Conservation (phyloP, 1,140 invertebrate genomes). For the Aphelenchoides fujianensis region DNA sequence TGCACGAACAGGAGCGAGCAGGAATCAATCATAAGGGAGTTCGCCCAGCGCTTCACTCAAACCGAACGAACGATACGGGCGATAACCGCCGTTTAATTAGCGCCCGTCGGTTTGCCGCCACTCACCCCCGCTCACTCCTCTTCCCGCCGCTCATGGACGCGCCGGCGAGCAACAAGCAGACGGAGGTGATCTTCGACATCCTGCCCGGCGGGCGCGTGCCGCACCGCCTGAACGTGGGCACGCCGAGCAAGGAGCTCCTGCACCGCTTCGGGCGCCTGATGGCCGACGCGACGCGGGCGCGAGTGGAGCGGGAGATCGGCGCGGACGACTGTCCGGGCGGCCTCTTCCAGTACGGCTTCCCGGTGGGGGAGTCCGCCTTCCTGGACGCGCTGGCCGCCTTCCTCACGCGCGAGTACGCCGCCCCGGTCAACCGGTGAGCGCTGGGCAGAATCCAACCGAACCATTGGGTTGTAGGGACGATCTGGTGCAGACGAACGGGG, state of each 20-base stretch:
- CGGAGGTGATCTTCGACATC: not conserved
- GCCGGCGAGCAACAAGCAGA: not conserved
- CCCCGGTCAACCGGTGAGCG: constrained; percentile 49
- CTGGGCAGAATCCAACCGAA: not conserved
- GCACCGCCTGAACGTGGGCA: not conserved
- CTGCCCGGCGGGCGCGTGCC: not conserved
- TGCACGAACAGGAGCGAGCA: too few species aligned
- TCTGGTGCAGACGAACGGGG: constrained; percentile 70
- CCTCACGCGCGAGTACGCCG: constrained; percentile 62
- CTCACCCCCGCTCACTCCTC: too few species aligned
- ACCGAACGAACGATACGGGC: too few species aligned
- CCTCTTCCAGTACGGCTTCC: constrained; percentile 34
- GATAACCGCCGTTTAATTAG: too few species aligned
- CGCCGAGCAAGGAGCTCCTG: not conserved
- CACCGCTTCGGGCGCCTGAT: not conserved
- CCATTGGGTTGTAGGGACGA: constrained; percentile 66
- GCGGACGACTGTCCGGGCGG: not conserved
- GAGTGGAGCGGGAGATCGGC: not conserved
- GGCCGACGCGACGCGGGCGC: not conserved
- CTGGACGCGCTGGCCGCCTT: constrained; percentile 49
- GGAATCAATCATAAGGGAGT: too few species aligned
- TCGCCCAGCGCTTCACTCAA: too few species aligned
- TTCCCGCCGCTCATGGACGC: too few species aligned
- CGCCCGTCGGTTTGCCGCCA: too few species aligned
- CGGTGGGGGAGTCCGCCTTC: constrained; percentile 30